phyloP scores from a whole-genome alignment of 2,113 vertebrate genomes.

The Rhagologus leucostigma region DNA sequence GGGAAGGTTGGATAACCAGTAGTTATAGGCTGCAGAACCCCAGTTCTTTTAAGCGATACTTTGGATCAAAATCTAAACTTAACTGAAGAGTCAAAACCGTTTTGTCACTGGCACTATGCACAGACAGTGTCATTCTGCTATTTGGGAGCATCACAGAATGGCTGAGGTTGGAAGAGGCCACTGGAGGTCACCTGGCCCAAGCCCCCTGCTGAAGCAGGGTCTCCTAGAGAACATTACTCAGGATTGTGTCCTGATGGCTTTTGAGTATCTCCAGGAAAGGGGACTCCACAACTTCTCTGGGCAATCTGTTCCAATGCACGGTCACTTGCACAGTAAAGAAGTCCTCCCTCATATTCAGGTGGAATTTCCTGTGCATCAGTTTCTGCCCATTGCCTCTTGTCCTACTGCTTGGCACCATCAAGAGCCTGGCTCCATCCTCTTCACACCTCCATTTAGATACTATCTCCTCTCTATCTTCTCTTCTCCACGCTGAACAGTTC shows the following conservation, averaged over 20 bases:
- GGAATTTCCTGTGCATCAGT: neutral
- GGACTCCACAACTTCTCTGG: neutral
- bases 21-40: fast-evolving
- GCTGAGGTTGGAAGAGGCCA: neutral
- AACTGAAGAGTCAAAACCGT: neutral
- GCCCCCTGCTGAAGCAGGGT: neutral
- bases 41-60: neutral
- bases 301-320: neutral
- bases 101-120: neutral
- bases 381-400: neutral
- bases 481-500: neutral
- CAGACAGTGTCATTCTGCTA: neutral
- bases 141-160: neutral
- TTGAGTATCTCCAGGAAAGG: neutral
- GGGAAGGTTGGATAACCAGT: neutral
- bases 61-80: neutral
- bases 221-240: neutral
- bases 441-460: neutral
- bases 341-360: neutral
- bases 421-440: neutral
- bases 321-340: neutral
- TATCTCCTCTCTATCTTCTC: neutral
- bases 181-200: neutral
- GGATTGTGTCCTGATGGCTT: neutral
- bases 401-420: neutral